Evolutionary conservation across 2,797 vertebrate genomes (phyloP).

Genomic region (Benthosema pterotum): DNA sequence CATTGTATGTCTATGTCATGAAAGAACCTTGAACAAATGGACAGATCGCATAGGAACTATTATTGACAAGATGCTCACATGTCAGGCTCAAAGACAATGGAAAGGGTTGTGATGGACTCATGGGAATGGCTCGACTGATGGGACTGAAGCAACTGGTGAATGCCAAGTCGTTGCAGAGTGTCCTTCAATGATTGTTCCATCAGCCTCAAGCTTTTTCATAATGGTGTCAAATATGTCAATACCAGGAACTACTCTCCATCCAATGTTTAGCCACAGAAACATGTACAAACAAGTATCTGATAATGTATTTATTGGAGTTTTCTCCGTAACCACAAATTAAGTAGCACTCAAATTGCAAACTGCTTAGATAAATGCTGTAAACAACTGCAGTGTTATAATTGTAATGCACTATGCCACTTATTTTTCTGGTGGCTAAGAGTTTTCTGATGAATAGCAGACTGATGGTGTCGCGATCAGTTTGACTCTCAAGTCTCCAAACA

Average conservation of each 20-base stretch:
- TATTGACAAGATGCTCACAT: slow-evolving; percentile 15
- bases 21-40: slow-evolving; percentile 83
- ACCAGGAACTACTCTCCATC: slow-evolving; percentile 56
- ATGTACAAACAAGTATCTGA: slow-evolving; percentile 18
- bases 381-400: slow-evolving; percentile 26
- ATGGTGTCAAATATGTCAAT: slow-evolving; percentile 18
- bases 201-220: slow-evolving; percentile 41
- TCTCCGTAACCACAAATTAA: slow-evolving; percentile 26
- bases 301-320: slow-evolving; percentile 1
- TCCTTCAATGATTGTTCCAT: slow-evolving; percentile 54
- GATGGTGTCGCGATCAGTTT: slow-evolving; percentile 12
- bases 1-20: slow-evolving; percentile 89
- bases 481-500: slow-evolving; percentile 3
- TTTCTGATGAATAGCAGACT: slow-evolving; percentile 17
- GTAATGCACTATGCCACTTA: slow-evolving; percentile 20
- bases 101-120: slow-evolving; percentile 19
- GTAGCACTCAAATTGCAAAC: slow-evolving; percentile 19
- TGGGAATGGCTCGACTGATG: not conserved
- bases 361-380: slow-evolving; percentile 30
- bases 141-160: slow-evolving; percentile 24
- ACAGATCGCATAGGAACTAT: not conserved
- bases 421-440: slow-evolving; percentile 2
- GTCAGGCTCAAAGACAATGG: slow-evolving; percentile 31
- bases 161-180: slow-evolving; percentile 41
- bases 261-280: slow-evolving; percentile 54